Evolutionary conservation across 1,140 invertebrate species (phyloP).

Genomic region (Cepaea nemoralis): DNA sequence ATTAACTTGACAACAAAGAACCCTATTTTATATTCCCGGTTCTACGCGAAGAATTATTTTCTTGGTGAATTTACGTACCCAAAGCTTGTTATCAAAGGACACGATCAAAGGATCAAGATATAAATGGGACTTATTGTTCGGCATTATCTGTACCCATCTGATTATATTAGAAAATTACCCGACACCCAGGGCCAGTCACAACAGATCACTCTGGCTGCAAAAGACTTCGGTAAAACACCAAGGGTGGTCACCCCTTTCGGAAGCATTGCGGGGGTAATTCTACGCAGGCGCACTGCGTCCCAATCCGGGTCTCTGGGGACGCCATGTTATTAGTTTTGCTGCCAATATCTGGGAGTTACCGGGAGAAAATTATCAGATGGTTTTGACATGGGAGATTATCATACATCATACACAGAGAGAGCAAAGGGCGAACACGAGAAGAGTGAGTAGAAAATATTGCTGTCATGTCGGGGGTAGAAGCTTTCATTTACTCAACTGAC

Average conservation of each 20-base stretch:
- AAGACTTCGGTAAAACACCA: conserved; percentile 11
- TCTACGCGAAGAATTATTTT: no score
- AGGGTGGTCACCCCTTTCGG: conserved; percentile 19
- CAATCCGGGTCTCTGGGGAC: background rate
- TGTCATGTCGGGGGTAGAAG: conserved; percentile 13
- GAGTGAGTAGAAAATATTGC: conserved; percentile 25
- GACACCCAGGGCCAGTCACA: background rate
- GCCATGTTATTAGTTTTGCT: conserved; percentile 26
- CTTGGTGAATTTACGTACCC: no score
- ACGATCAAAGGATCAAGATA: no score
- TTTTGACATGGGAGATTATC: conserved; percentile 26
- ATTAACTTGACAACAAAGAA: no score
- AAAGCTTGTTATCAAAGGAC: no score
- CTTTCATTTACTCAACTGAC: conserved; percentile 4
- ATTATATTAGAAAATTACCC: background rate
- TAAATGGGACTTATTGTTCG: no score
- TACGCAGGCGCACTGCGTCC: background rate
- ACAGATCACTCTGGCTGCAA: background rate
- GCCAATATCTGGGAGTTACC: conserved; percentile 18
- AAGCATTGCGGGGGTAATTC: conserved; percentile 25
- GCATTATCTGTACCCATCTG: background rate
- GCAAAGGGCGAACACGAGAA: background rate
- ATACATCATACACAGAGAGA: conserved; percentile 16
- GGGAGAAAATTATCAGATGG: conserved; percentile 25
- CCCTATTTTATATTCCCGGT: no score